Evolutionary conservation across 2,113 vertebrate species (phyloP).

Genomic region (Eretmochelys imbricata): DNA sequence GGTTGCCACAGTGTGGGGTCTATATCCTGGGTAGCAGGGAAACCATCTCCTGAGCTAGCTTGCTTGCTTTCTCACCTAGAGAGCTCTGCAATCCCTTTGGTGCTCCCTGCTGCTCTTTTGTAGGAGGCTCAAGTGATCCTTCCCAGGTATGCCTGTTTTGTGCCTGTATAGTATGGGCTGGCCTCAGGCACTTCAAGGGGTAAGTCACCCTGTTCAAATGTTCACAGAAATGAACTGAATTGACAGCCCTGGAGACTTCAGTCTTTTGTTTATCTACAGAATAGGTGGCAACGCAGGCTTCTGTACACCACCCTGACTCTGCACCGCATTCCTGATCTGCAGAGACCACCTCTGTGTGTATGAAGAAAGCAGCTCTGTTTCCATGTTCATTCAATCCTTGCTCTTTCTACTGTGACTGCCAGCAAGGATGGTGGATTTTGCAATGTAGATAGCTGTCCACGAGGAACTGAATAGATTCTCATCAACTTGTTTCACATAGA

Average conservation of each 20-base stretch:
- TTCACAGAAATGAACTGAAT: neutral
- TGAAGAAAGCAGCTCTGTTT: neutral
- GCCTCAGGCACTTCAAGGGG: neutral
- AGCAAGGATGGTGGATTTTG: neutral
- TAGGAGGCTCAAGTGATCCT: neutral
- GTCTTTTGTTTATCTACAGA: neutral
- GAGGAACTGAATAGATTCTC: neutral
- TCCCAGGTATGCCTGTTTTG: neutral
- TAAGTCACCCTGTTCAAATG: neutral
- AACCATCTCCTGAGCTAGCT: neutral
- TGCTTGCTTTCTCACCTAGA: neutral
- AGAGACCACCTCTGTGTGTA: neutral
- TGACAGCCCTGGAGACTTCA: neutral
- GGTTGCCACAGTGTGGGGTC: neutral
- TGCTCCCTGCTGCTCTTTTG: neutral
- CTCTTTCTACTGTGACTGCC: neutral
- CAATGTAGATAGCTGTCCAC: neutral
- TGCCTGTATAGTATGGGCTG: neutral
- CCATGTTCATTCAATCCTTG: neutral
- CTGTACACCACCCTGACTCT: neutral
- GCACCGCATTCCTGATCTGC: neutral
- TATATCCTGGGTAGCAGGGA: neutral
- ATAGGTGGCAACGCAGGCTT: neutral
- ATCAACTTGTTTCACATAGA: neutral
- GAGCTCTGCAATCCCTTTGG: neutral